These are phyloP conservation scores for Papilio polyxenes DNA, from an alignment of 1,140 invertebrate genomes.

Conservation along the genomic window DNA sequence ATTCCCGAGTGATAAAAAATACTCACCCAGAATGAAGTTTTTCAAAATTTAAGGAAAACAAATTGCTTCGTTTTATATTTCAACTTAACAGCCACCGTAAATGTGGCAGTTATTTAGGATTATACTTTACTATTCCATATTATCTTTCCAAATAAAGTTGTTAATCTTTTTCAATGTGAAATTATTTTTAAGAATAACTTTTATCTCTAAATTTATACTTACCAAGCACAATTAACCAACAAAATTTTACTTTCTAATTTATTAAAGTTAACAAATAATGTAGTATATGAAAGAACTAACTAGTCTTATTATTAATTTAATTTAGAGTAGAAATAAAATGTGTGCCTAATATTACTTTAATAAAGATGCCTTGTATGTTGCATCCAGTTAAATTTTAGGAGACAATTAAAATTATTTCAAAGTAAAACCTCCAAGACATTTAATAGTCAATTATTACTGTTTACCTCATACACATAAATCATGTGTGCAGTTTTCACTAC, in stretches of 20 bases:
- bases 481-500: neutral
- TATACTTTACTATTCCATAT: constrained; percentile 19
- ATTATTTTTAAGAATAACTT: constrained; percentile 20
- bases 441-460: neutral
- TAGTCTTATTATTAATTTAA: constrained; percentile 79
- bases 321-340: constrained; percentile 69
- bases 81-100: neutral
- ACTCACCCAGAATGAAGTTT: constrained; percentile 43
- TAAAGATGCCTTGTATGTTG: neutral
- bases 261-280: constrained; percentile 49
- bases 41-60: neutral
- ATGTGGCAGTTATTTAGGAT: constrained; percentile 2
- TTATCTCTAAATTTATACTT: constrained; percentile 35
- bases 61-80: neutral
- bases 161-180: constrained; percentile 10
- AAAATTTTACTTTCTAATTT: constrained; percentile 53
- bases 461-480: neutral
- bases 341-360: constrained; percentile 68
- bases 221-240: constrained; percentile 75
- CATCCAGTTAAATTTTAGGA: neutral
- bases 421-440: neutral
- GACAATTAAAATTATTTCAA: neutral
- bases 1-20: constrained; percentile 34
- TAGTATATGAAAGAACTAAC: constrained; percentile 76
- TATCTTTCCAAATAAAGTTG: constrained; percentile 21